Conservation (phyloP, 2,797 vertebrate genomes). For the Gallinago stenura region DNA sequence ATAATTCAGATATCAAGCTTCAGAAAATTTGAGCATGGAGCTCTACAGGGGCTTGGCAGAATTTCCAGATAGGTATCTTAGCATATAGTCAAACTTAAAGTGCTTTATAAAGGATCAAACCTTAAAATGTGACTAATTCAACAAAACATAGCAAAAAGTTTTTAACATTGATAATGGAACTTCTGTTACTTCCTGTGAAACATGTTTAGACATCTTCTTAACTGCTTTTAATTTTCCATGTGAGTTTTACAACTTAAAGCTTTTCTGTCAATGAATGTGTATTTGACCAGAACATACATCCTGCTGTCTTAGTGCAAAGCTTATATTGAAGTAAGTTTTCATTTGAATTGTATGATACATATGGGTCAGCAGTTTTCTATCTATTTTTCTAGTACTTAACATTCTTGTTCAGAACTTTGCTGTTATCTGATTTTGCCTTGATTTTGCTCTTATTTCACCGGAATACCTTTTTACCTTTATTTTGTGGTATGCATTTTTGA, state of each 20-base stretch:
- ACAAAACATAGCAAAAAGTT: background rate
- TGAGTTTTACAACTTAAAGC: background rate
- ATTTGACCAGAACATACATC: background rate
- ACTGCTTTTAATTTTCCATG: background rate
- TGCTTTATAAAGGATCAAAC: background rate
- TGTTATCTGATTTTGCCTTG: background rate
- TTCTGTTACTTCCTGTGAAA: background rate
- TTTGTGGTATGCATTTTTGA: background rate
- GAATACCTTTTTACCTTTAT: background rate
- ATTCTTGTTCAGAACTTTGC: background rate
- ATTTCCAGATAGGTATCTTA: background rate
- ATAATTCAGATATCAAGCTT: background rate
- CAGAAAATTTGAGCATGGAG: background rate
- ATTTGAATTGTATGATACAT: rapidly evolving
- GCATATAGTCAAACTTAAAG: background rate
- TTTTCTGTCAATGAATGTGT: background rate
- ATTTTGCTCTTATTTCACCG: background rate
- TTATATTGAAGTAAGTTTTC: background rate
- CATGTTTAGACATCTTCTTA: background rate
- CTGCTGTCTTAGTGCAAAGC: background rate
- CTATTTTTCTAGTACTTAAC: background rate
- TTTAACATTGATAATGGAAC: background rate
- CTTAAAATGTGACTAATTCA: background rate
- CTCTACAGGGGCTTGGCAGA: background rate
- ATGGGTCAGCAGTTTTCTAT: background rate